Percentiles rank a stretch among this genome's conserved stretches.
Evolutionary conservation across 1,140 invertebrate species (phyloP).

Genomic region (Mactra quadrangularis): DNA sequence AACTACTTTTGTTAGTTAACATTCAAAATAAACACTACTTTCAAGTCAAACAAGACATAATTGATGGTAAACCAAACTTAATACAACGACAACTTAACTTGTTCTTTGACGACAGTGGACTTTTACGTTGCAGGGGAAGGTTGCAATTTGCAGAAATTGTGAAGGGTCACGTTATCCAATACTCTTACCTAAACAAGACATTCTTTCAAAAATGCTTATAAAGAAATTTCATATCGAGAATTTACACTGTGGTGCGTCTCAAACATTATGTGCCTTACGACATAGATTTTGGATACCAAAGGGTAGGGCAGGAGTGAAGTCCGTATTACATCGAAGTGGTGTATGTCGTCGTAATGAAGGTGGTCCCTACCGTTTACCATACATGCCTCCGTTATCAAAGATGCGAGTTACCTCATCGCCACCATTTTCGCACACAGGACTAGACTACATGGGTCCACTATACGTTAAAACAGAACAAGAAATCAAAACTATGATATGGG

Average conservation of each 20-base stretch:
- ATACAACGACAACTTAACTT: slow-evolving; percentile 1
- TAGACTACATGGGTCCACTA: slow-evolving; percentile 15
- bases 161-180: slow-evolving; percentile 22
- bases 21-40: neutral
- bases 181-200: neutral
- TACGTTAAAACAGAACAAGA: neutral
- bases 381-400: neutral
- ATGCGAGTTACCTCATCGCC: neutral
- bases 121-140: slow-evolving; percentile 11
- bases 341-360: neutral
- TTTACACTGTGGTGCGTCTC: slow-evolving; percentile 25
- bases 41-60: neutral
- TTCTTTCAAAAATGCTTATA: neutral
- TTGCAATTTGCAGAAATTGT: neutral
- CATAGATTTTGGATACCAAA: slow-evolving; percentile 37
- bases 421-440: neutral
- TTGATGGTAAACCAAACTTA: neutral
- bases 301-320: neutral
- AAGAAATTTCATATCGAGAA: neutral
- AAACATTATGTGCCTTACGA: neutral
- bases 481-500: neutral
- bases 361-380: slow-evolving; percentile 14
- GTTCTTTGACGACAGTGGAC: neutral
- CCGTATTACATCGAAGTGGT: neutral
- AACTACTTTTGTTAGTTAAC: neutral